Conservation (phyloP, 92 coral and sea anemone genomes). For the Galaxea fascicularis region DNA sequence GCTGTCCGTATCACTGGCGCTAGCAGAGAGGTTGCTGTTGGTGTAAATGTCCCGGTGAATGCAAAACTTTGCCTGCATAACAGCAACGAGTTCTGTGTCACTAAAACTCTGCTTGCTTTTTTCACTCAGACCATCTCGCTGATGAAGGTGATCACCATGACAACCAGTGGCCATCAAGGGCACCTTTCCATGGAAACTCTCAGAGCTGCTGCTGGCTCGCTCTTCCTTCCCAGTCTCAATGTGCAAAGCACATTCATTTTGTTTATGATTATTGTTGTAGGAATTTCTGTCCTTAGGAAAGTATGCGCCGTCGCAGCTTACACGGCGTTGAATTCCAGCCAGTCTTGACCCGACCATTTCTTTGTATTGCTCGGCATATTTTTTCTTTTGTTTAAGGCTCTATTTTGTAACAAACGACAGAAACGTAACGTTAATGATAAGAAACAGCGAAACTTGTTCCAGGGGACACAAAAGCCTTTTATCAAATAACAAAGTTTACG, state of each 20-base stretch:
- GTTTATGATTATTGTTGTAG: constrained; percentile 1
- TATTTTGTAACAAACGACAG: neutral
- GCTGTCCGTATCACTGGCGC: constrained; percentile 14
- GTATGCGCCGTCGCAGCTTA: constrained; percentile 43
- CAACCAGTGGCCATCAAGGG: constrained; percentile 20
- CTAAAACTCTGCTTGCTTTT: constrained; percentile 63
- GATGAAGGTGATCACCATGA: constrained; percentile 7
- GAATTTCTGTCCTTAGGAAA: constrained; percentile 18
- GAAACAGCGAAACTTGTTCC: too few species aligned
- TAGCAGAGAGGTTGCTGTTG: constrained; percentile 34
- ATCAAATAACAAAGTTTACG: too few species aligned
- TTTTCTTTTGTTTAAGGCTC: constrained; percentile 12
- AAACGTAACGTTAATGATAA: neutral
- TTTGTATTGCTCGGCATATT: constrained; percentile 31
- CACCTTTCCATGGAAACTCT: constrained; percentile 36
- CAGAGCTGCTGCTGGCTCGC: constrained; percentile 20
- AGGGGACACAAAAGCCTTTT: too few species aligned
- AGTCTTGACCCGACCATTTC: constrained; percentile 62
- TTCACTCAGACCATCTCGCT: constrained; percentile 15
- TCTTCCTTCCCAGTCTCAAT: constrained; percentile 56
- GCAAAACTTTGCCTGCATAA: constrained; percentile 17
- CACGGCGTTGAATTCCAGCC: constrained; percentile 58
- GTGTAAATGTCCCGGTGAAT: constrained; percentile 10
- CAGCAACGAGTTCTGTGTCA: constrained; percentile 61
- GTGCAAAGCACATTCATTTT: constrained; percentile 19